Base-by-base conservation (phyloP, 2,797 vertebrate genomes). In the Dicrostonyx torquatus region DNA sequence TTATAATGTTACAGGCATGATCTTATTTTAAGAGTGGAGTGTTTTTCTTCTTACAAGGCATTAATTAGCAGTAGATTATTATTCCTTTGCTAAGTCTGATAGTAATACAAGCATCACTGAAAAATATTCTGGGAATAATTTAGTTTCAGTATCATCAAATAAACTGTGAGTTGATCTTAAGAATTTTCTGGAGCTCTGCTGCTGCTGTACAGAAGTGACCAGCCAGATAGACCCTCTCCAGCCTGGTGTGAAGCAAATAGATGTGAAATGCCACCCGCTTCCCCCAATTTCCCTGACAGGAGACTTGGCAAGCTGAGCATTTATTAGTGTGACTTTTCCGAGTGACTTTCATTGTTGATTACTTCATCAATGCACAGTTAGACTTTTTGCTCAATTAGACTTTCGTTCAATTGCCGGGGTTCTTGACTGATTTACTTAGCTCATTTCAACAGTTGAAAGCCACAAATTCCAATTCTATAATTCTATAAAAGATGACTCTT, bases 11-110 rank as follows among this genome's bases (percentile, higher is more conserved):
- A 50, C 22, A 31, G 64, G 48, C 37, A 34, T 50, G 64, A 94
- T 58, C 75, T 43, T 95, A 43, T 93, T 95, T 94, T 72, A 88
- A 82, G 75, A 73, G 31, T 72, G 37, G 31, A 86, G 13, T 43
- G 37, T 20, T 9, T 13, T 94, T 91, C 91, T 78, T n/a, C 37
- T 87, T 13, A 37, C 64, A 37, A 93, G 58, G 34, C 83, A 77
- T 24, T 77, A 53, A 83, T 79, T 66, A 80, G 34, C 8, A 37
- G 60, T 31, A 92, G 86, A 20, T 62, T 93, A 26, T 45, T 88
- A 73, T 64, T 55, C 68, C 55, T 91, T 90, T 48, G 24, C 40
- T 66, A 88, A 62, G 77, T 86, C 97, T 78, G 55, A 85, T 1
- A 18, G 75, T 50, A 58, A 78, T 82, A 26, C 75, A 66, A 87